Percentiles rank a stretch among this genome's conserved stretches.
phyloP scores from a whole-genome alignment of 2,888 invertebrate genomes.

The Ganaspis brasiliensis region DNA sequence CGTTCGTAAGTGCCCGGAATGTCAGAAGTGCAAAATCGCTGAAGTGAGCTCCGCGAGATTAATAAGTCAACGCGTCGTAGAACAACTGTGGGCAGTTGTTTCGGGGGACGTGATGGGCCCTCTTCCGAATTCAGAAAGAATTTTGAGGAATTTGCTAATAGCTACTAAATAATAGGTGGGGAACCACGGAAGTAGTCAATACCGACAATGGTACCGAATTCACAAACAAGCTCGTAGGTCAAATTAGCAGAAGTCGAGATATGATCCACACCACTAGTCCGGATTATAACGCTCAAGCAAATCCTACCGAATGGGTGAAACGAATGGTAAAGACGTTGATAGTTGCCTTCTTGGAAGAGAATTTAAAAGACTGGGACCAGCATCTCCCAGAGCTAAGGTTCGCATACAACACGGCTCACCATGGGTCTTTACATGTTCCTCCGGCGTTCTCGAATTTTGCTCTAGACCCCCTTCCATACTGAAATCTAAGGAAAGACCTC shows the following conservation, averaged over 20 bases:
- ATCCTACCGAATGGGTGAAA: not conserved
- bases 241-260: not conserved
- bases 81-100: too few species aligned
- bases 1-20: not conserved
- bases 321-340: not conserved
- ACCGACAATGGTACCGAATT: not conserved
- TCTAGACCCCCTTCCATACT: too few species aligned
- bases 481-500: not conserved
- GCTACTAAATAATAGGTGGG: too few species aligned
- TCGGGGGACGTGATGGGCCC: too few species aligned
- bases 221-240: not conserved
- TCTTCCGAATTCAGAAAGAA: not conserved
- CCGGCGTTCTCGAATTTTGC: too few species aligned
- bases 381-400: too few species aligned
- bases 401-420: too few species aligned
- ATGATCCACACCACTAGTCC: not conserved
- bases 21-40: not conserved
- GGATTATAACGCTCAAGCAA: not conserved
- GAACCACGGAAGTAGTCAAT: not conserved
- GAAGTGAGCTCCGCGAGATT: not conserved
- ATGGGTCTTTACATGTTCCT: too few species aligned
- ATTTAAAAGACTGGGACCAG: not conserved
- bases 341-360: not conserved
- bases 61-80: not conserved
- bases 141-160: not conserved